A percentile compares a stretch with the other conserved stretches of the same genome.
Conservation (phyloP, 1,140 invertebrate genomes). For the Coboldia fuscipes region DNA sequence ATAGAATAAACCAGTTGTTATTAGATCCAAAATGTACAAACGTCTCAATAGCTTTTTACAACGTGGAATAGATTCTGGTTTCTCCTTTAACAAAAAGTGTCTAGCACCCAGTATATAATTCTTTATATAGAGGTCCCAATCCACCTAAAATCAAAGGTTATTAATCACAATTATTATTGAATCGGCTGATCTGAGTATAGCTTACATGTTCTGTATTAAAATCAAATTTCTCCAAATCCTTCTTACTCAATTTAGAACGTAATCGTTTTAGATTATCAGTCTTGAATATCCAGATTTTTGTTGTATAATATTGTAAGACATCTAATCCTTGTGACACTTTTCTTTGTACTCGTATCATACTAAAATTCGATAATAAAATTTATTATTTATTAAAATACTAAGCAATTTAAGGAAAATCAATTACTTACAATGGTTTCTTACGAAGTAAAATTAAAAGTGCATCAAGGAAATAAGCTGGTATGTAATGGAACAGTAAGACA, state of each 20-base stretch:
- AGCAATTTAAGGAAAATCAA: neutral
- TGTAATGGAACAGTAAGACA: constrained; percentile 49
- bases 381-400: neutral
- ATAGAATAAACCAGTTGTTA: constrained; percentile 18
- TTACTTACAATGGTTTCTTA: constrained; percentile 58
- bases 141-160: constrained; percentile 27
- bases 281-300: constrained; percentile 58
- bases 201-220: constrained; percentile 24
- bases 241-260: constrained; percentile 28
- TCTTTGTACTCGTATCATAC: constrained; percentile 41
- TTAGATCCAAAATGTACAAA: constrained; percentile 29
- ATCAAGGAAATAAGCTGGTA: constrained; percentile 67
- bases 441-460: constrained; percentile 37
- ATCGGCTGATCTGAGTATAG: constrained; percentile 18
- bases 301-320: constrained; percentile 69
- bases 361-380: constrained; percentile 12
- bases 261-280: constrained; percentile 48
- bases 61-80: constrained; percentile 46
- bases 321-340: constrained; percentile 36
- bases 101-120: constrained; percentile 50
- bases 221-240: constrained; percentile 34
- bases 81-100: constrained; percentile 53
- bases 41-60: constrained; percentile 33
- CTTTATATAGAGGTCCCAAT: constrained; percentile 45
- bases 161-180: constrained; percentile 26